Conservation (phyloP, 2,797 vertebrate species). For the Cossypha polioptera region DNA sequence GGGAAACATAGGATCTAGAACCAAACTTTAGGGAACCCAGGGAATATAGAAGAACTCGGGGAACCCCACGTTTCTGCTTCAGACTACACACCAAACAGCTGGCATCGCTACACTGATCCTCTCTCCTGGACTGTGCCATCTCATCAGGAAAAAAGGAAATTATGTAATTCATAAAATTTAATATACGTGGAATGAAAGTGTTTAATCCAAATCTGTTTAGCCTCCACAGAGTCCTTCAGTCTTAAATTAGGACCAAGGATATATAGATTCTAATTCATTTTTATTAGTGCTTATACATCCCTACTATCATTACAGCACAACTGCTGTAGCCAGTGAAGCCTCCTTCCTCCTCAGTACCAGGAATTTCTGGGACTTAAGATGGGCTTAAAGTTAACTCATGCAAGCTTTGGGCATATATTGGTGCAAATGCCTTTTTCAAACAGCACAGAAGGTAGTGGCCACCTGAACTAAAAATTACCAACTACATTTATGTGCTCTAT, state of each 20-base stretch:
- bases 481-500: fast-evolving
- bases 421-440: background rate
- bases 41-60: background rate
- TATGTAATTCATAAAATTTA: background rate
- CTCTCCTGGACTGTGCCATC: background rate
- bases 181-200: background rate
- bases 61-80: background rate
- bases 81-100: background rate
- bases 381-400: background rate
- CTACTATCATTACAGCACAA: background rate
- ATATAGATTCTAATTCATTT: background rate
- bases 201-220: background rate
- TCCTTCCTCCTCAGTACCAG: background rate
- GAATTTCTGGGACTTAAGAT: background rate
- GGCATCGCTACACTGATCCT: background rate
- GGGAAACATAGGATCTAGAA: background rate
- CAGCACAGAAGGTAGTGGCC: background rate
- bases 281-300: background rate
- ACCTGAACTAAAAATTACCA: background rate
- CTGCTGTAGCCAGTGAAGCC: background rate
- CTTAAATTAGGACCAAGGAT: background rate
- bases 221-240: background rate
- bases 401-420: background rate
- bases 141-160: background rate
- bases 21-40: background rate